Percentiles rank a stretch among this genome's conserved stretches.
These are phyloP conservation scores for Elegia similella DNA, from an alignment of 2,888 invertebrate genomes.

Conservation along the genomic window DNA sequence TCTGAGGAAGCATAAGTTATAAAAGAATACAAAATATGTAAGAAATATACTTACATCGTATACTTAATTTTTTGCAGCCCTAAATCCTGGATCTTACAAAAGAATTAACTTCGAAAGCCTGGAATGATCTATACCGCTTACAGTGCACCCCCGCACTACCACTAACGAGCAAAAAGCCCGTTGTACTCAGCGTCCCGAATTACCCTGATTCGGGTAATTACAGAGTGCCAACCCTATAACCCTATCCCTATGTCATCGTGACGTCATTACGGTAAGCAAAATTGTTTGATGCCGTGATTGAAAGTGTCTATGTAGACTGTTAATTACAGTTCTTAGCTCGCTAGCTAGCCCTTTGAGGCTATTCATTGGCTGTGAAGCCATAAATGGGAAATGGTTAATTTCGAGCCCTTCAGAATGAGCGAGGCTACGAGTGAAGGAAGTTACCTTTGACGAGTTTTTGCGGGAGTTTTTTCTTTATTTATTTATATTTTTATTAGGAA, in stretches of 20 bases:
- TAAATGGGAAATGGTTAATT: conserved; percentile 2
- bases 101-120: too few relatives aligned
- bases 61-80: too few relatives aligned
- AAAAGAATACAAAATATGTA: too few relatives aligned
- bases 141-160: conserved; percentile 24
- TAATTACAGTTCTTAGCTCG: conserved; percentile 22
- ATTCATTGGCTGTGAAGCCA: conserved; percentile 8
- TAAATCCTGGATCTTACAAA: too few relatives aligned
- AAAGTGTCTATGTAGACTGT: conserved; percentile 36
- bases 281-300: conserved; percentile 50
- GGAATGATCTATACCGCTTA: neutral
- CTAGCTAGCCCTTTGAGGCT: conserved; percentile 16
- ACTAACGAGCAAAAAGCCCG: conserved; percentile 73
- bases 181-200: conserved; percentile 63
- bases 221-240: conserved; percentile 62
- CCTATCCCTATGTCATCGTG: conserved; percentile 73
- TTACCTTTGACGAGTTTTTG: neutral
- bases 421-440: neutral
- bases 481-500: too few relatives aligned
- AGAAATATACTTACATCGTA: too few relatives aligned
- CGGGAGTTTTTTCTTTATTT: too few relatives aligned
- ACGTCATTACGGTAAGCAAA: conserved; percentile 75
- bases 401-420: neutral
- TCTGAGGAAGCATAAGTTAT: too few relatives aligned
- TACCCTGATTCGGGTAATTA: conserved; percentile 77